Percentiles rank a stretch among this genome's conserved stretches.
phyloP scores from a whole-genome alignment of 2,113 vertebrate genomes.

The Thamnaconus septentrionalis region DNA sequence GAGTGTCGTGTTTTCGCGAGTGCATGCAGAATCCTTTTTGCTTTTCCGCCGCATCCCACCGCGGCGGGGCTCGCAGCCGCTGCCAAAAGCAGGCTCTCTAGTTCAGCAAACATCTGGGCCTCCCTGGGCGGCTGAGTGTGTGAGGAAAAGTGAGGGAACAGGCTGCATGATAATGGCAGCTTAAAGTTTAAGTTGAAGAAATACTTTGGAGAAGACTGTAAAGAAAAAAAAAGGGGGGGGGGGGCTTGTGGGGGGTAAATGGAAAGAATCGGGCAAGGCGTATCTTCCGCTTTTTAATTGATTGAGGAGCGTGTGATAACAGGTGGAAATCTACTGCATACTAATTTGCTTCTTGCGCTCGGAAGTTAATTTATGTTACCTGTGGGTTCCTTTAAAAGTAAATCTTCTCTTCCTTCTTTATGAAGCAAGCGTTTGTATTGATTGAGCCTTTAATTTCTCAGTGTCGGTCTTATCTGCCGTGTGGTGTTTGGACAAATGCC shows the following conservation, averaged over 20 bases:
- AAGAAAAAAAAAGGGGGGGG: conserved; percentile 1
- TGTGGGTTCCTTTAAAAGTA: background rate
- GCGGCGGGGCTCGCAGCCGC: conserved; percentile 51
- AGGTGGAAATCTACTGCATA: background rate
- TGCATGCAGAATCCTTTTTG: conserved; percentile 35
- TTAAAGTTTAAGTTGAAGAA: conserved; percentile 1
- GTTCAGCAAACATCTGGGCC: conserved; percentile 75
- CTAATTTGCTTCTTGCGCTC: background rate
- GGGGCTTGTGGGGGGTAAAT: too few species aligned
- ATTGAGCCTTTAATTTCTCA: conserved; percentile 15
- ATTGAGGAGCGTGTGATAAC: background rate
- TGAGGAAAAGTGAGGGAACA: conserved; percentile 18
- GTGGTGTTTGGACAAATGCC: conserved; percentile 6
- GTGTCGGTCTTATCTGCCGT: conserved; percentile 18
- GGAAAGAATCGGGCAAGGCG: background rate
- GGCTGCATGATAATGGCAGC: conserved; percentile 39
- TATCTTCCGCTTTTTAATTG: background rate
- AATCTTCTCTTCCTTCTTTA: conserved; percentile 11
- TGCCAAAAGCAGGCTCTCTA: conserved; percentile 52
- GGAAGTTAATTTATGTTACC: background rate
- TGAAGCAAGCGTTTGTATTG: conserved; percentile 4
- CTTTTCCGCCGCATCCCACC: conserved; percentile 28
- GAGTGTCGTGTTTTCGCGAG: too few species aligned
- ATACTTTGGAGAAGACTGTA: conserved; percentile 1
- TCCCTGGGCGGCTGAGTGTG: conserved; percentile 33